A percentile compares a stretch with the other conserved stretches of the same genome.
Evolutionary conservation across 2,888 invertebrate genomes (phyloP).

Genomic region (Atherix ibis): DNA sequence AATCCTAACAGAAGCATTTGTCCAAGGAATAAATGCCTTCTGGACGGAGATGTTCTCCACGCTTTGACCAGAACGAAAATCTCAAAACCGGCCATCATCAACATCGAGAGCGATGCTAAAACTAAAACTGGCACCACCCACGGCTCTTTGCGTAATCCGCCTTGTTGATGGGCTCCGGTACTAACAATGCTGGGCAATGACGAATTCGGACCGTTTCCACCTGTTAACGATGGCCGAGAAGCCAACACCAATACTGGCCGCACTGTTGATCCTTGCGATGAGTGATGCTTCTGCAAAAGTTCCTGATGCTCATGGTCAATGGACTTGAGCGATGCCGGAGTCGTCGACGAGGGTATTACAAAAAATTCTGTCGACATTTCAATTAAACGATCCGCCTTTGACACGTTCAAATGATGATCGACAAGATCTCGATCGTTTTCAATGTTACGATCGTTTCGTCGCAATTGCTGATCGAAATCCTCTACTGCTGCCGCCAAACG

Average conservation of each 20-base stretch:
- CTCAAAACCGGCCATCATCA: slow-evolving; percentile 75
- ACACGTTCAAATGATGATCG: slow-evolving; percentile 3
- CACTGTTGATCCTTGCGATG: slow-evolving; percentile 17
- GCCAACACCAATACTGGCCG: slow-evolving; percentile 21
- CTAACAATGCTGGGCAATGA: too few relatives aligned
- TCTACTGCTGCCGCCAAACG: too few relatives aligned
- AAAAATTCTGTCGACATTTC: slow-evolving; percentile 80
- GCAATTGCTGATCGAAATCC: slow-evolving; percentile 5
- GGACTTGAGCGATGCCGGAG: slow-evolving; percentile 10
- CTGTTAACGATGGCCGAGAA: slow-evolving; percentile 20
- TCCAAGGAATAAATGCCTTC: slow-evolving; percentile 72
- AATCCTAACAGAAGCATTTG: slow-evolving; percentile 74
- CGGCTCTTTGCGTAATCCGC: slow-evolving; percentile 51
- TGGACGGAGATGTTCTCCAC: slow-evolving; percentile 64
- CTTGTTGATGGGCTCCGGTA: slow-evolving; percentile 24
- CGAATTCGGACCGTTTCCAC: slow-evolving; percentile 9
- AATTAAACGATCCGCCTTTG: slow-evolving; percentile 36
- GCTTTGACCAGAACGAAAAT: slow-evolving; percentile 77
- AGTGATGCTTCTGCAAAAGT: too few relatives aligned
- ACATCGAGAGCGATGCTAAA: slow-evolving; percentile 67
- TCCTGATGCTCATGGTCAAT: slow-evolving; percentile 14
- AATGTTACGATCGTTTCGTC: slow-evolving; percentile 7
- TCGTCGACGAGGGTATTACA: slow-evolving; percentile 46
- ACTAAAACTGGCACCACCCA: slow-evolving; percentile 87
- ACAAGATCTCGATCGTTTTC: slow-evolving; percentile 6